phyloP scores from a whole-genome alignment of 2,113 vertebrate species.

The Alouatta palliata region DNA sequence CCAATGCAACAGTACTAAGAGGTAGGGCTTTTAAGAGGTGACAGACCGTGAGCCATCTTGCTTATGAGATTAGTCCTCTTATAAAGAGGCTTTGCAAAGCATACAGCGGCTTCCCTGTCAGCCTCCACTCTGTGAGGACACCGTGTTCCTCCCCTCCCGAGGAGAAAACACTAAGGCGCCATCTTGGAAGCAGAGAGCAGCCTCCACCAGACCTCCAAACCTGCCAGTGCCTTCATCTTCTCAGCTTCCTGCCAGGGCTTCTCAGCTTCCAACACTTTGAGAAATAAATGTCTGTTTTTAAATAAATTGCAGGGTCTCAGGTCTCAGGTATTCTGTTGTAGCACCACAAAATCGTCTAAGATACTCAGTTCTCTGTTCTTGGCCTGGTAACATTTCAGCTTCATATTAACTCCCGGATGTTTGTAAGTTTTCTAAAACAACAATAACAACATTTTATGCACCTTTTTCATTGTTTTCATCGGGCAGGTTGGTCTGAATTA shows the following conservation, averaged over 20 bases:
- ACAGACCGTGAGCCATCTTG: neutral
- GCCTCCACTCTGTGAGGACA: neutral
- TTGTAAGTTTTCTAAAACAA: neutral
- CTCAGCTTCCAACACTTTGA: neutral
- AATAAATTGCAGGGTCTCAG: neutral
- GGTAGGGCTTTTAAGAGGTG: neutral
- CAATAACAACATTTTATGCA: neutral
- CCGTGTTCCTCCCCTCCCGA: neutral
- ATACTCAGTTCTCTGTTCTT: neutral
- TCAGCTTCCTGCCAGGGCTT: neutral
- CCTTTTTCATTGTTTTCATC: neutral
- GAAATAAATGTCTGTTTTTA: neutral
- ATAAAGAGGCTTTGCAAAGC: neutral
- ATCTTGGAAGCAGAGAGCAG: neutral
- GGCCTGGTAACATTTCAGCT: neutral
- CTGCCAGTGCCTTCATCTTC: neutral
- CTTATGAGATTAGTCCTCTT: neutral
- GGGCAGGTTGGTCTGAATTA: neutral
- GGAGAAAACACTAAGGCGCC: neutral
- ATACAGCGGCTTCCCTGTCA: neutral
- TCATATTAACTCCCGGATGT: neutral
- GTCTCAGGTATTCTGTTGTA: neutral
- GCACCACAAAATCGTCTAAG: neutral
- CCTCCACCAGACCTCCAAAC: neutral
- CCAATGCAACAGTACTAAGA: neutral